Base-by-base conservation (phyloP, 2,113 vertebrate species). In the Turdus rufiventris region DNA sequence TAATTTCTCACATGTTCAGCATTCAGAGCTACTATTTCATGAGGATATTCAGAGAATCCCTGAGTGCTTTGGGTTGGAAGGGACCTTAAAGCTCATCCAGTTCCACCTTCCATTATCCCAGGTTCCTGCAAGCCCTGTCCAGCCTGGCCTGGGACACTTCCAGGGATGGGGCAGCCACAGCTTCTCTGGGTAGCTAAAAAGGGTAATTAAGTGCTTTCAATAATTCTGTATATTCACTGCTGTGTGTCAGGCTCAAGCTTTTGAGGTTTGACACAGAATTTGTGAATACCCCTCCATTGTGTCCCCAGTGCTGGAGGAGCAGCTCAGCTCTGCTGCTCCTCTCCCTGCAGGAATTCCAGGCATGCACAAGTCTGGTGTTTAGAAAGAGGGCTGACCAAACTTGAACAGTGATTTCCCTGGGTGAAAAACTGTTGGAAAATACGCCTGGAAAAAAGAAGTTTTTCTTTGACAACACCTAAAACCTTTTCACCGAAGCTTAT, bases 221-320 rank as follows among this genome's bases (percentile, higher is more conserved):
- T 38, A 33, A 50, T 5, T 24, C 29, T 15, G 2, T 47, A 0
- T 20, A 8, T 62, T 23, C 24, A 57, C 36, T 78, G 53, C 29
- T 61, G 56, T 29, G 20, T 45, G 26, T 48, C 70, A 56, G 45
- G 19, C 28, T 61, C n/a, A 75, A 8, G 40, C 34, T 33, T 34
- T 34, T 19, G 70, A 9, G 47, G 23, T 66, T 84, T 78, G 77
- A 20, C 54, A 8, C 56, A 33, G 51, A 15, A 8, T 31, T 43
- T 47, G 36, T 18, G 65, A 14, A 3, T 19, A 0, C 3, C 33
- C 9, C 28, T 67, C 47, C 8, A 0, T 3, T 3, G 1, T 8
- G 28, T 56, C 26, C 33, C 21, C 14, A 28, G 4, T 31, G 68
- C 62, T 31, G 62, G 38, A 18, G 60, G 54, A 47, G 42, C 34